These are phyloP conservation scores for Babylonia areolata DNA, from an alignment of 1,140 invertebrate genomes.

Conservation along the genomic window DNA sequence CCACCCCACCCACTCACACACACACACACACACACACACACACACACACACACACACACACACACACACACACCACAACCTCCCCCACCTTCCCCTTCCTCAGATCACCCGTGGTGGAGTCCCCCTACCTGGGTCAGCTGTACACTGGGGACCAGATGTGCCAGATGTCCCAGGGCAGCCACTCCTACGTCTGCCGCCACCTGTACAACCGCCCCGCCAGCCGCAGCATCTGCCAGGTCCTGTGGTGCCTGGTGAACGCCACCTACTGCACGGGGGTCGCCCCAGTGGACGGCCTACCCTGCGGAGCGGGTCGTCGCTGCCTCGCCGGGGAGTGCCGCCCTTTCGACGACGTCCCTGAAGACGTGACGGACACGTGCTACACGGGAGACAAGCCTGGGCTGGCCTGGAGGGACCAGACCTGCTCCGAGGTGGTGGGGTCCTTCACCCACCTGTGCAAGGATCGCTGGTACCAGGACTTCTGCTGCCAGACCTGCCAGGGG, in stretches of 20 bases:
- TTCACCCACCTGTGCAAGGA: slow-evolving; percentile 18
- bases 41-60: too few species aligned
- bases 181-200: slow-evolving; percentile 27
- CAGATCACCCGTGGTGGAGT: not conserved
- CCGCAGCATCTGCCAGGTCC: slow-evolving; percentile 10
- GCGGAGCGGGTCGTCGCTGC: slow-evolving; percentile 12
- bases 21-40: too few species aligned
- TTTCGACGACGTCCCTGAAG: slow-evolving; percentile 22
- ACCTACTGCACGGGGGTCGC: slow-evolving; percentile 29
- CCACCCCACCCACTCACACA: too few species aligned
- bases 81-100: too few species aligned
- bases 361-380: slow-evolving; percentile 19
- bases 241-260: slow-evolving; percentile 30
- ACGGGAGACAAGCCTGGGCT: slow-evolving; percentile 11
- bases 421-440: not conserved
- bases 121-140: slow-evolving; percentile 20
- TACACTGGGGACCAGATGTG: slow-evolving; percentile 22
- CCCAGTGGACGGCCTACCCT: not conserved
- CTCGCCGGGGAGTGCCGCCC: slow-evolving; percentile 13
- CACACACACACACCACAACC: too few species aligned
- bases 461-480: slow-evolving; percentile 11
- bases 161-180: slow-evolving; percentile 11
- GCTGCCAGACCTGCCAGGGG: slow-evolving; percentile 18
- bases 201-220: not conserved
- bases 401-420: slow-evolving; percentile 26